Conservation (phyloP, 2,888 invertebrate genomes). For the Drepanosiphum platanoidis region DNA sequence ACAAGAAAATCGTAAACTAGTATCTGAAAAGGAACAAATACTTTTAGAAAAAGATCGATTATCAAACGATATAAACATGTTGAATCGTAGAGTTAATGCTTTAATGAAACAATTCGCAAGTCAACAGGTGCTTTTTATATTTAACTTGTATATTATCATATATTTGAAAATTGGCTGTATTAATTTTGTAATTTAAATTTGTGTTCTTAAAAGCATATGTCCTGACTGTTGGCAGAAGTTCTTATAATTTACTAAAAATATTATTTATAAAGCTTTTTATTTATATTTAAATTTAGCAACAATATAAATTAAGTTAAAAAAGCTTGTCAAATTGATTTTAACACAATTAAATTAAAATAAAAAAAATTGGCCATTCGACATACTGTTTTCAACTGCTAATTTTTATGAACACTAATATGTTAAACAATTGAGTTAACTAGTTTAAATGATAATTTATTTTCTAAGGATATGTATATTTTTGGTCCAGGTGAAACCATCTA, state of each 20-base stretch:
- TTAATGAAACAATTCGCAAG: conserved; percentile 75
- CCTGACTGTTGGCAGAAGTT: no score
- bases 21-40: conserved; percentile 78
- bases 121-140: conserved; percentile 68
- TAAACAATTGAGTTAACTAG: neutral
- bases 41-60: conserved; percentile 71
- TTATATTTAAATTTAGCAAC: no score
- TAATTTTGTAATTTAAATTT: neutral
- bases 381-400: no score
- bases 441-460: neutral
- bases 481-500: conserved; percentile 73
- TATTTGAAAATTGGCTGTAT: neutral
- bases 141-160: neutral
- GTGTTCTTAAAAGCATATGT: no score
- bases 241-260: no score
- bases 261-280: no score
- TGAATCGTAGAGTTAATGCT: conserved; percentile 77
- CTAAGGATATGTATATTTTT: no score
- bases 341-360: no score
- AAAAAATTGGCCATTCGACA: no score
- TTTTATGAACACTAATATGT: no score
- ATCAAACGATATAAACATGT: conserved; percentile 75
- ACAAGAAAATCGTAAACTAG: conserved; percentile 74
- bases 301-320: no score
- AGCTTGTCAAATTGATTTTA: no score